Percentiles rank a stretch among this genome's conserved stretches.
phyloP scores from a whole-genome alignment of 2,113 vertebrate genomes.

The Miniopterus natalensis region DNA sequence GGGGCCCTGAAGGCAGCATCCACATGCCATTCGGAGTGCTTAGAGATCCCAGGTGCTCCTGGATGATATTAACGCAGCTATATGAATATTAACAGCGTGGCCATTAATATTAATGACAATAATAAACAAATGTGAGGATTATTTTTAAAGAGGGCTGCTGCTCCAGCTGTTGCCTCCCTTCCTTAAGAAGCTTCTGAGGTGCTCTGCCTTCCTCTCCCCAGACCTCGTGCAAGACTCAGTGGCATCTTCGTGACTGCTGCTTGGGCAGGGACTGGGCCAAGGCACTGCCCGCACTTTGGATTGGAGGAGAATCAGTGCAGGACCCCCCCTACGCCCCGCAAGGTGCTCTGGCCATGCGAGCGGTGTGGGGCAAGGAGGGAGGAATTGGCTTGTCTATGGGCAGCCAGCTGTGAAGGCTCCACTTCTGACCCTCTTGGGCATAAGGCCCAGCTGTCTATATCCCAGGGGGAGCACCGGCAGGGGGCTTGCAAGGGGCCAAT shows the following conservation, averaged over 20 bases:
- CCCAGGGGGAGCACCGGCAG: slow-evolving; percentile 70
- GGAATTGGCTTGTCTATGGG: neutral
- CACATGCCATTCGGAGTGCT: slow-evolving; percentile 74
- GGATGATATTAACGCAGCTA: slow-evolving; percentile 70
- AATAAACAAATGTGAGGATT: slow-evolving; percentile 83
- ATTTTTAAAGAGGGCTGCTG: slow-evolving; percentile 60
- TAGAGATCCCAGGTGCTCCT: slow-evolving; percentile 82
- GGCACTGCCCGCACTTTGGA: neutral
- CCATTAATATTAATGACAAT: slow-evolving; percentile 86
- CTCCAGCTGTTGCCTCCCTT: slow-evolving; percentile 58
- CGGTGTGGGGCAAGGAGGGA: neutral
- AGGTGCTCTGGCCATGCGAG: neutral
- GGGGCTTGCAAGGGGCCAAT: slow-evolving; percentile 59
- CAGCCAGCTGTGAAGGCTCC: neutral
- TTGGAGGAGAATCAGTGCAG: neutral
- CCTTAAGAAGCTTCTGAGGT: slow-evolving; percentile 58
- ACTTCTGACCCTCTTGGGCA: slow-evolving; percentile 1
- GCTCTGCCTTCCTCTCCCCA: slow-evolving; percentile 53
- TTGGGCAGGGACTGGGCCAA: slow-evolving; percentile 54
- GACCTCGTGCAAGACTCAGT: neutral
- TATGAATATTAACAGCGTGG: slow-evolving; percentile 80
- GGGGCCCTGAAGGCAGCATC: slow-evolving; percentile 39
- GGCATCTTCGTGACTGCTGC: neutral
- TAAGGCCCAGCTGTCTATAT: slow-evolving; percentile 28
- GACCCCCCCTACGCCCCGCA: neutral